phyloP scores from a whole-genome alignment of 1,140 invertebrate genomes.

The Eriosoma lanigerum region DNA sequence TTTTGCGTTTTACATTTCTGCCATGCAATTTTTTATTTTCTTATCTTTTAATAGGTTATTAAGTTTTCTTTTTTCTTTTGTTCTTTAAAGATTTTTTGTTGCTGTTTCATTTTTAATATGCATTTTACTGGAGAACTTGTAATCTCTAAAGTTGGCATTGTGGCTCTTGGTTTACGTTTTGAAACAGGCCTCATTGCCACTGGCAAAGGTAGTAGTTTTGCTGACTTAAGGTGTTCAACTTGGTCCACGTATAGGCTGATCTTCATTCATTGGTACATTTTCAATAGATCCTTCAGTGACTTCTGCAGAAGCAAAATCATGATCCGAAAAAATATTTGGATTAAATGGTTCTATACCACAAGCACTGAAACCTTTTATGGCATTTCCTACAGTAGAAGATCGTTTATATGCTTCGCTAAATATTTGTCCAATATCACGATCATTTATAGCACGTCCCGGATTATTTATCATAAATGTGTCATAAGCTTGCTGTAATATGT shows the following conservation, averaged over 20 bases:
- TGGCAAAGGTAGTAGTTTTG: neutral
- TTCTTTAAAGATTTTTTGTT: too few species aligned
- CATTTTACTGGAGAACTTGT: conserved; percentile 7
- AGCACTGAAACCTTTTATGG: conserved; percentile 8
- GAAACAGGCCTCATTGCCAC: neutral
- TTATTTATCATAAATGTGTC: conserved; percentile 57
- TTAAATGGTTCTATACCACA: conserved; percentile 58
- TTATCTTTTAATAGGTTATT: too few species aligned
- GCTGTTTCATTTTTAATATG: neutral
- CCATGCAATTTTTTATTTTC: too few species aligned
- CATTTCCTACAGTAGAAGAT: conserved; percentile 54
- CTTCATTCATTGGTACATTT: too few species aligned
- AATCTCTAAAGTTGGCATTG: neutral
- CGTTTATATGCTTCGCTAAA: too few species aligned
- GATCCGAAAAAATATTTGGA: conserved; percentile 57
- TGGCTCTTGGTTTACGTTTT: neutral
- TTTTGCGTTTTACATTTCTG: too few species aligned
- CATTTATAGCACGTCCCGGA: conserved; percentile 55
- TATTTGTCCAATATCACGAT: conserved; percentile 56
- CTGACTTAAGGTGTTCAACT: neutral
- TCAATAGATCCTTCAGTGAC: conserved; percentile 56
- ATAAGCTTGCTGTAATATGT: conserved; percentile 55
- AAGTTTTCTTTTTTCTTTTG: too few species aligned
- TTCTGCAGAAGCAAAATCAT: conserved; percentile 57
- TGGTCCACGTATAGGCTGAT: neutral